Evolutionary conservation across 2,888 invertebrate species (phyloP).

Genomic region (Selenia dentaria): DNA sequence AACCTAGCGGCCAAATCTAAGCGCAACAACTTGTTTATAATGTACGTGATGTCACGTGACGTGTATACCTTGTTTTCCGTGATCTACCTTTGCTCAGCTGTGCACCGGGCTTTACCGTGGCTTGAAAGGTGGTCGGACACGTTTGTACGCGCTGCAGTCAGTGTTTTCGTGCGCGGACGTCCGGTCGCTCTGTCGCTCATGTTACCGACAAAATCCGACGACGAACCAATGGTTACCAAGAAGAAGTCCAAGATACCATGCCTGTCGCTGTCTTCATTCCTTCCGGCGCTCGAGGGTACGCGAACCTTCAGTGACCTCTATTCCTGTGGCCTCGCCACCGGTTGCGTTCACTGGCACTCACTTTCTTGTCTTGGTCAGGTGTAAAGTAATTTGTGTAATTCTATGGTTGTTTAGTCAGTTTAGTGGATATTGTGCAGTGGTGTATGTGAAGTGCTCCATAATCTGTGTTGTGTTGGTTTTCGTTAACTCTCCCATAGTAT

Average conservation of each 20-base stretch:
- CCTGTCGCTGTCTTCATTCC: constrained; percentile 74
- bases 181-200: constrained; percentile 55
- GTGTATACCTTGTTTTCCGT: constrained; percentile 30
- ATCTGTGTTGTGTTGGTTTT: constrained; percentile 8
- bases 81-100: constrained; percentile 44
- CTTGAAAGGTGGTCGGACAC: constrained; percentile 69
- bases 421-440: constrained; percentile 52
- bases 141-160: constrained; percentile 59
- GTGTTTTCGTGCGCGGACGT: constrained; percentile 73
- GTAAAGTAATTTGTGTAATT: constrained; percentile 67
- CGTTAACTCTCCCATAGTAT: background rate
- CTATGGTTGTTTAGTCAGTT: constrained; percentile 52
- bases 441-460: background rate
- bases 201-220: constrained; percentile 73
- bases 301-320: constrained; percentile 65
- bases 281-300: constrained; percentile 80
- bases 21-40: too few relatives aligned
- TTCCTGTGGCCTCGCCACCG: constrained; percentile 70
- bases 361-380: constrained; percentile 81
- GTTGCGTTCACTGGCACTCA: constrained; percentile 80
- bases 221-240: constrained; percentile 77
- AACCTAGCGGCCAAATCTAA: too few relatives aligned
- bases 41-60: constrained; percentile 6
- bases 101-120: constrained; percentile 62
- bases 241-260: constrained; percentile 82